Conservation (phyloP, 2,113 vertebrate species). For the Nerophis lumbriciformis region DNA sequence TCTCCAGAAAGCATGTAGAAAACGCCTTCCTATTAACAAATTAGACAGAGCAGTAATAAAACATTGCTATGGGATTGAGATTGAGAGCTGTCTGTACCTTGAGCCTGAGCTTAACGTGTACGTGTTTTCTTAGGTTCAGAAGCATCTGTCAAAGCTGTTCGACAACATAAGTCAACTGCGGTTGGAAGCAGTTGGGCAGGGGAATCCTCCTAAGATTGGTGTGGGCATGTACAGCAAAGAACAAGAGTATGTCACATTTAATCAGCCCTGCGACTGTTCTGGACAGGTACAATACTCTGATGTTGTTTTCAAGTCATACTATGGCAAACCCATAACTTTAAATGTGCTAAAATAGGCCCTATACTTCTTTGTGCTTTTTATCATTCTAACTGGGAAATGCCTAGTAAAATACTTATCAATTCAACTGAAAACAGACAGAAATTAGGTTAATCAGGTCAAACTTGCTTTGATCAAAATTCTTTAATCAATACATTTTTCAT, state of each 20-base stretch:
- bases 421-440: no score
- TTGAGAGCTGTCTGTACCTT: constrained; percentile 15
- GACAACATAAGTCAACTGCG: constrained; percentile 86
- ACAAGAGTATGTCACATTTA: constrained; percentile 87
- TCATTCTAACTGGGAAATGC: no score
- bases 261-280: constrained; percentile 81
- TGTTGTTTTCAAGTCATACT: constrained; percentile 1
- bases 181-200: constrained; percentile 75
- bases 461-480: no score
- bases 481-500: no score
- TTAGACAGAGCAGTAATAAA: constrained; percentile 21
- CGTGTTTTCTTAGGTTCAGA: constrained; percentile 78
- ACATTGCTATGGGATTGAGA: constrained; percentile 6
- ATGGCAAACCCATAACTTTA: not conserved
- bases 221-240: constrained; percentile 95
- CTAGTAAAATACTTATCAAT: no score
- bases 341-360: no score
- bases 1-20: constrained; percentile 33
- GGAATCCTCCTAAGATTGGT: constrained; percentile 69
- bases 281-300: constrained; percentile 78
- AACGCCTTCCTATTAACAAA: constrained; percentile 14
- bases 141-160: constrained; percentile 91
- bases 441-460: no score
- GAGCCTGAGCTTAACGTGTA: not conserved
- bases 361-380: no score